These are phyloP conservation scores for Drosophila atroscutellata DNA, from an alignment of 2,888 invertebrate species.

Conservation along the genomic window DNA sequence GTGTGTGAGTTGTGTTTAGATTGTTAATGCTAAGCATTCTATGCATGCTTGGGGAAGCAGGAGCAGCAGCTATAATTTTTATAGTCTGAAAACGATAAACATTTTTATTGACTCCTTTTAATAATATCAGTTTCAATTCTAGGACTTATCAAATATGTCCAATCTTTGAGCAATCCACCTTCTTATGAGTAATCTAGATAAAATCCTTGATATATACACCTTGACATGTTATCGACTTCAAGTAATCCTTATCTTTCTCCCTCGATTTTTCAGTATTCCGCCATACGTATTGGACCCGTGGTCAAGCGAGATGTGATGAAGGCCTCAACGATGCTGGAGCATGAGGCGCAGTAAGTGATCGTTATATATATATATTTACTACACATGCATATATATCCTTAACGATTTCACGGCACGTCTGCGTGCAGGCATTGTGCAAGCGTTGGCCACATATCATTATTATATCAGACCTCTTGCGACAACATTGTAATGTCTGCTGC, in stretches of 20 bases:
- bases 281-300: constrained; percentile 99
- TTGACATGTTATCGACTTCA: not conserved
- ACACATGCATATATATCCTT: constrained; percentile 1
- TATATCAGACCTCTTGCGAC: constrained; percentile 31
- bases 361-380: constrained; percentile 2
- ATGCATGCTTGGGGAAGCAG: not conserved
- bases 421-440: constrained; percentile 10
- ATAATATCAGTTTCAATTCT: not conserved
- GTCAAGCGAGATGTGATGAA: constrained; percentile 99
- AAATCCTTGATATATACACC: not conserved
- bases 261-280: constrained; percentile 92
- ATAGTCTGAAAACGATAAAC: not conserved
- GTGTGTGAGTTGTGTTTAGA: not conserved
- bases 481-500: constrained; percentile 60
- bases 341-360: constrained; percentile 94
- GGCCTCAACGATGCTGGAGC: constrained; percentile 99
- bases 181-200: not conserved
- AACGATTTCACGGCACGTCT: constrained; percentile 18
- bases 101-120: not conserved
- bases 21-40: not conserved
- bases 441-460: constrained; percentile 37
- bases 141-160: not conserved
- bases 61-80: too few relatives aligned
- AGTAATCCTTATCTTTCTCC: not conserved
- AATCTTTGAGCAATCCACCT: not conserved